Evolutionary conservation across 2,888 invertebrate species (phyloP).

Genomic region (Adela reaumurella): DNA sequence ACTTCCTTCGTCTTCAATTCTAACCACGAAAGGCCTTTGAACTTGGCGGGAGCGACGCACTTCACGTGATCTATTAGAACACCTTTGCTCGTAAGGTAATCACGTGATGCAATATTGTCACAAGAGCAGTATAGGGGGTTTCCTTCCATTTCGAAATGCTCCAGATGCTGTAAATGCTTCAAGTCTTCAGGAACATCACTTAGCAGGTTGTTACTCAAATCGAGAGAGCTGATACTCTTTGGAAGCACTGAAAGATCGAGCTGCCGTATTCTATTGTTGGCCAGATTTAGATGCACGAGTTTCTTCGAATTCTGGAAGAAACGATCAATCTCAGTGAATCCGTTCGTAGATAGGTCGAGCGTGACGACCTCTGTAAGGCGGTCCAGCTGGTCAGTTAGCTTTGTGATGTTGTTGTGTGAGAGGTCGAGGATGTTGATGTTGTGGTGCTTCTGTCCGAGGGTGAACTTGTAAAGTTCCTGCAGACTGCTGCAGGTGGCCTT

Average conservation of each 20-base stretch:
- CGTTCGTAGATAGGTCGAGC: constrained; percentile 62
- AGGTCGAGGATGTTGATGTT: constrained; percentile 59
- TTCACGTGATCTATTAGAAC: constrained; percentile 53
- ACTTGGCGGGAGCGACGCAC: constrained; percentile 52
- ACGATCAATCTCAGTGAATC: constrained; percentile 55
- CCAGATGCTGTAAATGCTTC: constrained; percentile 49
- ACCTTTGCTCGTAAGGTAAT: constrained; percentile 52
- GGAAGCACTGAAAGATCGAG: constrained; percentile 54
- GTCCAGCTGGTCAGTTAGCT: constrained; percentile 53
- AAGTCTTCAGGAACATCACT: constrained; percentile 59
- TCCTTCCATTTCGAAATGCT: constrained; percentile 61
- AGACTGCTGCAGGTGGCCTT: constrained; percentile 64
- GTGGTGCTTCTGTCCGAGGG: constrained; percentile 44
- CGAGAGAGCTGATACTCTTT: constrained; percentile 57
- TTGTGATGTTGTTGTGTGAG: constrained; percentile 59
- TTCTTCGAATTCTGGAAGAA: constrained; percentile 56
- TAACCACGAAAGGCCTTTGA: constrained; percentile 53
- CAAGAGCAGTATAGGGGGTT: constrained; percentile 72
- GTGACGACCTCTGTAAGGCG: constrained; percentile 59
- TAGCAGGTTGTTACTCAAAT: constrained; percentile 61
- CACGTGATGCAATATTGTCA: constrained; percentile 60
- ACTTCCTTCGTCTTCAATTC: constrained; percentile 55
- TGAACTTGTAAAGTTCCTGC: constrained; percentile 70
- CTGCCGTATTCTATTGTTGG: constrained; percentile 57
- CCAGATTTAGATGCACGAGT: constrained; percentile 56